These are phyloP conservation scores for Cryptoleucopteryx plumbea DNA, from an alignment of 2,113 vertebrate genomes.

Conservation along the genomic window DNA sequence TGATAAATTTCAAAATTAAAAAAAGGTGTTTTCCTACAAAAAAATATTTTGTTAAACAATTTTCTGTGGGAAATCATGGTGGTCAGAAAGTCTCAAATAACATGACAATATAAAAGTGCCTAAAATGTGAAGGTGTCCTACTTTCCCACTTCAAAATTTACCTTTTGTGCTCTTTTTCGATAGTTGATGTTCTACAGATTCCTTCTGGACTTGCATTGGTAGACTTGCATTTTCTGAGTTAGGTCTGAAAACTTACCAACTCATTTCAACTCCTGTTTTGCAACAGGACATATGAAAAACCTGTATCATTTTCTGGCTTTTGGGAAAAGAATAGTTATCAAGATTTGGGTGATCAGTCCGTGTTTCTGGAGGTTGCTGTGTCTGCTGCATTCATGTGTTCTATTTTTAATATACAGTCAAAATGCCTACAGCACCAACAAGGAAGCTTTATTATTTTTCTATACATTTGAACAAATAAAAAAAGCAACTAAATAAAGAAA, in stretches of 20 bases:
- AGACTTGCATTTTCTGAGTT: neutral
- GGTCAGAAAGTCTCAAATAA: neutral
- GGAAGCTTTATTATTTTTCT: neutral
- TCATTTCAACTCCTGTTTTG: neutral
- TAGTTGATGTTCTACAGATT: neutral
- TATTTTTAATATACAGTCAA: neutral
- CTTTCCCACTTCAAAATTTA: neutral
- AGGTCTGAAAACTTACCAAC: neutral
- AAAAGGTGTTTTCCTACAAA: neutral
- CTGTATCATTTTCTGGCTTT: neutral
- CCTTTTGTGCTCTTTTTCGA: neutral
- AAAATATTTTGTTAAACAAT: neutral
- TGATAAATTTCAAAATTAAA: neutral
- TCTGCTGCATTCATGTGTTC: neutral
- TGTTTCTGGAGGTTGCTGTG: neutral
- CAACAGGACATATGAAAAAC: neutral
- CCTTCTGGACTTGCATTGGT: neutral
- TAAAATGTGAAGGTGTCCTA: neutral
- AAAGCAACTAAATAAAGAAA: neutral
- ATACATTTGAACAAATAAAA: neutral
- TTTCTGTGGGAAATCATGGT: neutral
- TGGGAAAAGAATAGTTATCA: neutral
- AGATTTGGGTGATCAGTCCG: neutral
- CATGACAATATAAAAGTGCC: no score
- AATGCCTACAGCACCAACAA: neutral